Conservation (phyloP, 2,113 vertebrate genomes). For the Heterotilapia buettikoferi region DNA sequence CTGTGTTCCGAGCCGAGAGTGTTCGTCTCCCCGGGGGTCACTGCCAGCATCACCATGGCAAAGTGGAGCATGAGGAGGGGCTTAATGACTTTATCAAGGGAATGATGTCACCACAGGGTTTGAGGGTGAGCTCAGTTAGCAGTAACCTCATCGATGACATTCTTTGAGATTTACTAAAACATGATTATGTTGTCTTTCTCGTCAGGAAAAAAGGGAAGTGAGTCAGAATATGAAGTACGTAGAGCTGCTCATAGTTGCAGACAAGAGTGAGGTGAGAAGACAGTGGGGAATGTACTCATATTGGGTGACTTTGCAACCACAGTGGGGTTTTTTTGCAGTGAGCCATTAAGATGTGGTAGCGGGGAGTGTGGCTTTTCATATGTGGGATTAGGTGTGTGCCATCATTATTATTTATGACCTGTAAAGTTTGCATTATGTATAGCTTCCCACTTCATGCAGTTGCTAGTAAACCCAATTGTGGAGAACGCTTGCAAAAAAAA, state of each 20-base stretch:
- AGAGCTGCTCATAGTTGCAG: constrained; percentile 91
- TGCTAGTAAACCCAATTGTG: background rate
- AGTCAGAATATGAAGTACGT: constrained; percentile 84
- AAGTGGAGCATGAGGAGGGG: background rate
- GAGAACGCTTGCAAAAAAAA: background rate
- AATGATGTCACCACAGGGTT: constrained; percentile 49
- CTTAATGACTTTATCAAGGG: constrained; percentile 70
- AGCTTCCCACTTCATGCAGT: background rate
- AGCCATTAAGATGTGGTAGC: background rate
- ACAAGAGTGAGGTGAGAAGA: constrained; percentile 87
- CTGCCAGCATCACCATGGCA: constrained; percentile 71
- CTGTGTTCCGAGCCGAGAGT: constrained; percentile 80
- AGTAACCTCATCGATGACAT: background rate
- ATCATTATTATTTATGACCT: background rate
- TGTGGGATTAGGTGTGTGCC: background rate
- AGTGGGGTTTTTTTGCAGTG: background rate
- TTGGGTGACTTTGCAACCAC: background rate
- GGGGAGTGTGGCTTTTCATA: background rate
- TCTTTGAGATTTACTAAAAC: background rate
- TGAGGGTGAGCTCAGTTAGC: constrained; percentile 67
- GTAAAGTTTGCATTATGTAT: background rate
- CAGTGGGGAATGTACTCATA: rapidly evolving
- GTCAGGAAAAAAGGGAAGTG: constrained; percentile 82
- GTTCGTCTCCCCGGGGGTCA: constrained; percentile 71
- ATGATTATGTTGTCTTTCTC: background rate